Conservation (phyloP, 2,113 vertebrate species). For the Isichthys henryi region DNA sequence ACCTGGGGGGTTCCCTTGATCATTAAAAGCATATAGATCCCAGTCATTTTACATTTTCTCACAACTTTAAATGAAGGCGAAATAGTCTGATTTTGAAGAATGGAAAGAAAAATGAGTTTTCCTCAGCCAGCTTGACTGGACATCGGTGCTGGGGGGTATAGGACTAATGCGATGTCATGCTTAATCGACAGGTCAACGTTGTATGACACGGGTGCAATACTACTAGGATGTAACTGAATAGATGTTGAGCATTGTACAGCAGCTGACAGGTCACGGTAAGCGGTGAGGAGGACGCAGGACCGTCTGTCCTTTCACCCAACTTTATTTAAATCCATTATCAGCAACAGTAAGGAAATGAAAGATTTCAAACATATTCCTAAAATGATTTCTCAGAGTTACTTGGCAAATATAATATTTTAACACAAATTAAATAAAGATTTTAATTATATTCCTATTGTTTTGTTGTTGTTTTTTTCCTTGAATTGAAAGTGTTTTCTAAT, state of each 20-base stretch:
- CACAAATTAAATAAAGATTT: conserved; percentile 37
- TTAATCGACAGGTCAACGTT: neutral
- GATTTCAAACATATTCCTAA: conserved; percentile 25
- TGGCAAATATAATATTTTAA: conserved; percentile 50
- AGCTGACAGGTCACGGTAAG: conserved; percentile 33
- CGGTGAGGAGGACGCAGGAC: conserved; percentile 38
- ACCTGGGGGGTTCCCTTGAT: neutral
- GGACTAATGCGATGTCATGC: conserved; percentile 36
- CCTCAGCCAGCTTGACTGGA: conserved; percentile 13
- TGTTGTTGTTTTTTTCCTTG: neutral
- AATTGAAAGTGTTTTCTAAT: conserved; percentile 24
- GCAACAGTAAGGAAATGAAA: conserved; percentile 32
- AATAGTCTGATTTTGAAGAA: conserved; percentile 11
- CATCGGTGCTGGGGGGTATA: conserved; percentile 17
- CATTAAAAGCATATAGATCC: conserved; percentile 20
- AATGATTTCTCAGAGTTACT: conserved; percentile 42
- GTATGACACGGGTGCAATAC: neutral
- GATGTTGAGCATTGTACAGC: conserved; percentile 28
- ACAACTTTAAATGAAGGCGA: conserved; percentile 22
- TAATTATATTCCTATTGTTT: conserved; percentile 32
- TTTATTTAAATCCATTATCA: conserved; percentile 42
- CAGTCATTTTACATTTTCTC: neutral
- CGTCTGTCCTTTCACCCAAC: conserved; percentile 35
- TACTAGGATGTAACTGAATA: neutral
- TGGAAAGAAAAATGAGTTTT: conserved; percentile 8